These are phyloP conservation scores for Arnoldichthys spilopterus DNA, from an alignment of 2,797 vertebrate genomes.

Conservation along the genomic window DNA sequence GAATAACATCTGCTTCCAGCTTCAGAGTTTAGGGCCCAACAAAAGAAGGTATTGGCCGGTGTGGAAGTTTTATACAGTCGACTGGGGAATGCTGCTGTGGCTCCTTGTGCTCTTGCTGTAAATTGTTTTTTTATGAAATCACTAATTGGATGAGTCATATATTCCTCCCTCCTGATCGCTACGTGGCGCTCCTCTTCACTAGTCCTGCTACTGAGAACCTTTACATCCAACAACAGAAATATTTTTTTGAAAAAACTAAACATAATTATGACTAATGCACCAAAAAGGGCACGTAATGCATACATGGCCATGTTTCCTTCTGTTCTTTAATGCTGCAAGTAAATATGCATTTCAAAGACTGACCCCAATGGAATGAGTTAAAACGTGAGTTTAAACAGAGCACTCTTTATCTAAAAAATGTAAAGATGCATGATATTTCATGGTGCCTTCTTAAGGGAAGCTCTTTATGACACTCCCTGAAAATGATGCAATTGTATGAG, in stretches of 20 bases:
- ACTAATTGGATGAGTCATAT: constrained; percentile 59
- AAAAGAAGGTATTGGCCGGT: constrained; percentile 41
- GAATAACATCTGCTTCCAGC: constrained; percentile 10
- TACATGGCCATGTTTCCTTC: not conserved
- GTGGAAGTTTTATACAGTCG: constrained; percentile 43
- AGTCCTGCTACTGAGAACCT: constrained; percentile 32
- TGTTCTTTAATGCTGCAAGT: not conserved
- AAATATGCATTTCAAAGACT: not conserved
- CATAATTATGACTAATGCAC: not conserved
- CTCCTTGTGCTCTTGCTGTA: constrained; percentile 37
- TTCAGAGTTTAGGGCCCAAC: constrained; percentile 8
- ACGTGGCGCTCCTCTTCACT: constrained; percentile 26
- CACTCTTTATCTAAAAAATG: not conserved
- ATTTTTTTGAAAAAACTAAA: constrained; percentile 11
- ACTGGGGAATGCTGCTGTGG: constrained; percentile 32
- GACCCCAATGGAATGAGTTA: not conserved
- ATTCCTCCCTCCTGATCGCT: constrained; percentile 45
- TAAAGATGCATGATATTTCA: constrained; percentile 1
- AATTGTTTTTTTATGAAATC: constrained; percentile 51
- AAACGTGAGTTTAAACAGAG: not conserved
- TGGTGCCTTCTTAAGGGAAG: not conserved
- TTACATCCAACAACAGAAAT: constrained; percentile 22
- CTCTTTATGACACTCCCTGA: not conserved
- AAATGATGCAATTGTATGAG: not conserved
- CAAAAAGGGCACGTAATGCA: not conserved